Evolutionary conservation across 2,888 invertebrate species (phyloP), one percentile per base, ranked within the genome.

Genomic region (Salticus scenicus): DNA sequence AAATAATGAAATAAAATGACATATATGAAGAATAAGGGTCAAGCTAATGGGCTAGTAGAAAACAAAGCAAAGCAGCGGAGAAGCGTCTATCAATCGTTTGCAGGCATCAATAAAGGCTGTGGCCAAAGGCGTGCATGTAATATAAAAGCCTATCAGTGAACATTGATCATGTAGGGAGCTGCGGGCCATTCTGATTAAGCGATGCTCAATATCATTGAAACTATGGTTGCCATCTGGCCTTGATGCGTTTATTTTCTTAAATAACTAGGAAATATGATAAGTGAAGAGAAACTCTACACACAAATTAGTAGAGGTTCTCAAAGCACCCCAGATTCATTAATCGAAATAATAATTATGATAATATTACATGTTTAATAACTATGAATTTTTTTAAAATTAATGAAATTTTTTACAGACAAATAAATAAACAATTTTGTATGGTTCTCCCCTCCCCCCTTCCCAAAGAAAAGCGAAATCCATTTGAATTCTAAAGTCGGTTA

Each of bases 91-190:
- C 71, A 82, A 71, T 76, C 76, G 70, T 64, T 69, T 28, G 57
- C 37, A 27, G 66, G 41, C 76, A 82, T 82, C 82, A 70, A 82
- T 82, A 82, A 82, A 37, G 24, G 64, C 33, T 76, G 67, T 69
- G 37, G 71, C 82, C 76, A 66, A 69, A 42, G 70, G 81, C 81
- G 57, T 41, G 37, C 37, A 31, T 41, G 27, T 74, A 71, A 81
- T 72, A 67, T 31, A 57, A 74, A 67, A 69, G 70, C 42, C 75
- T 72, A 76, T 82, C 74, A 71, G 66, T 66, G 72, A 75, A 71
- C 82, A 82, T 82, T 41, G 70, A 82, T 82, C 82, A 76, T 51
- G 33, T 47, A 33, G 66, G 42, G 17, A 37, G 57, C 71, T 41
- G 14, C 27, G 27, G 80, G 76, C 42, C 28, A 27, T 71, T 71